Evolutionary conservation across 2,888 invertebrate species (phyloP), one percentile per base, ranked within the genome.

Genomic region (Trichogramma evanescens): DNA sequence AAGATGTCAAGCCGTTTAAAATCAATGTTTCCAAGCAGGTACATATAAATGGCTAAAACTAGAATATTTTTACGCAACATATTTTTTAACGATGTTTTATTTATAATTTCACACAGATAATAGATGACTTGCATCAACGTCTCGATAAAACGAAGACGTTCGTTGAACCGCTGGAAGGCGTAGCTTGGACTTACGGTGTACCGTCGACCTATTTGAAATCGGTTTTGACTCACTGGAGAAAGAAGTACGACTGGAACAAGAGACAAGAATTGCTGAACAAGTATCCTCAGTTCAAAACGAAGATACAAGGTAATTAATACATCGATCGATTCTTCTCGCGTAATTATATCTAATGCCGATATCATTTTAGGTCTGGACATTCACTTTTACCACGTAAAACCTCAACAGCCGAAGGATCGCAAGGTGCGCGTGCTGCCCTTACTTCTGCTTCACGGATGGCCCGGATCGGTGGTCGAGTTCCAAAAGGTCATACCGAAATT

Each of bases 381-480:
- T 58, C 93, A 93, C 75, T 94, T 84, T 73, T 80, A 91, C 55
- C 89, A 86, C 70, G 83, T 83, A 0, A 86, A 85, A 69, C 88
- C 89, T 0, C 70, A 75, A 39, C 44, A 74, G 2, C 61, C 70
- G 58, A 50, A 75, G 63, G 63, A 74, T 26, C 80, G 72, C 66
- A 78, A 78, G 49, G n/a, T 80, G 44, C 78, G 78, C 66, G 81
- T 85, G 3, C 66, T 87, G 1, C 91, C 93, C 0, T 65, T 94
- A 7, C 74, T 93, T 4, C 59, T 94, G 51, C 73, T 89, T 10
- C 93, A 93, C 67, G 92, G 93, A 26, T 93, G 93, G 93, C 94
- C 93, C 0, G 90, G 92, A 3, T 89, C 89, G 0, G 77, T 93
- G 1, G 82, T 87, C 4, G 92, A 93, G 75, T 93, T 91, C 75